Conservation (phyloP, 1,140 invertebrate genomes). For the Ceratina australensis region DNA sequence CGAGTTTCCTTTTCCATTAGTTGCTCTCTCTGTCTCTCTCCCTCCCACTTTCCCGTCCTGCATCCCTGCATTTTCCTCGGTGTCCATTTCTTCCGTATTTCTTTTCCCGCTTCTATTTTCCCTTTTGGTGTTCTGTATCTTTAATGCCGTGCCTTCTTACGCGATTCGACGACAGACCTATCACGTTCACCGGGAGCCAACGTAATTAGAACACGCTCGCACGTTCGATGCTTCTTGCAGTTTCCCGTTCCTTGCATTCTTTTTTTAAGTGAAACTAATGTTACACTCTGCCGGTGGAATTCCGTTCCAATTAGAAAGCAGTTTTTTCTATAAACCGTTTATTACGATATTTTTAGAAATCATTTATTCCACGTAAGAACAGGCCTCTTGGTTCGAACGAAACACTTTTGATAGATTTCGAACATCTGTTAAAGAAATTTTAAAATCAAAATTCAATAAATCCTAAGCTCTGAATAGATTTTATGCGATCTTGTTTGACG, state of each 20-base stretch:
- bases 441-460: neutral
- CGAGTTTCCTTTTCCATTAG: slow-evolving; percentile 30
- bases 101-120: no score
- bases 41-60: no score
- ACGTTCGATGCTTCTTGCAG: neutral
- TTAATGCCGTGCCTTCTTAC: neutral
- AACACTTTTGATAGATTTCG: no score
- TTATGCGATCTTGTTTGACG: no score
- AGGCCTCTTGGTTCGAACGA: no score
- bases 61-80: neutral
- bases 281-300: neutral
- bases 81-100: neutral
- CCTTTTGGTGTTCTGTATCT: no score
- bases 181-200: neutral
- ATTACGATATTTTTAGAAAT: no score
- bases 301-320: neutral
- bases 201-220: slow-evolving; percentile 28
- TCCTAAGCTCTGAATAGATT: neutral
- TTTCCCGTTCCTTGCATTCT: neutral
- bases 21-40: no score
- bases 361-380: no score
- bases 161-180: neutral
- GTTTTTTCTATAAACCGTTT: neutral
- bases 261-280: neutral
- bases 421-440: neutral